Evolutionary conservation across 1,140 invertebrate species (phyloP).

Genomic region (Dinoponera quadriceps): DNA sequence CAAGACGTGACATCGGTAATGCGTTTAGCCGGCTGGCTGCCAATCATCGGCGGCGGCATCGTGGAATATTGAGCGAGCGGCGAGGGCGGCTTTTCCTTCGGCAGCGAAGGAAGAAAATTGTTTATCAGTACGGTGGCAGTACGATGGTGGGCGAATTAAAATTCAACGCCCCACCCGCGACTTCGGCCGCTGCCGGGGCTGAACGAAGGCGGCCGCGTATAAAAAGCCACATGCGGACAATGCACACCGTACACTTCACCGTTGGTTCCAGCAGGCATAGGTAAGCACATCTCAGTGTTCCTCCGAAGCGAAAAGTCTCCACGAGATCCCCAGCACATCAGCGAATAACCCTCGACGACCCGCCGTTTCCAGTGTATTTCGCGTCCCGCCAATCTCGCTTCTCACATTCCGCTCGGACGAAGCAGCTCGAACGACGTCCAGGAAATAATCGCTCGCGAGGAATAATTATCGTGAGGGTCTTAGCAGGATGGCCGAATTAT

Average conservation of each 20-base stretch:
- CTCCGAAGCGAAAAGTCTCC: background rate
- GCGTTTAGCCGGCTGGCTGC: constrained; percentile 63
- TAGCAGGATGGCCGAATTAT: no score
- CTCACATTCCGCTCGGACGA: no score
- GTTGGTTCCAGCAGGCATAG: constrained; percentile 47
- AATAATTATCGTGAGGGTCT: no score
- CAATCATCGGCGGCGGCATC: constrained; percentile 67
- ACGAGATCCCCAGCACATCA: background rate
- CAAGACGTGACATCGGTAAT: constrained; percentile 57
- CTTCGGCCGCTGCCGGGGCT: constrained; percentile 30
- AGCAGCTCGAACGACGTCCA: no score
- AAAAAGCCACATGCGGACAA: constrained; percentile 61
- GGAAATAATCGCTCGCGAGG: no score
- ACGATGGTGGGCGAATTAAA: constrained; percentile 70
- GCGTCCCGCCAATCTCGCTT: no score
- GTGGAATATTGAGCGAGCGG: constrained; percentile 67
- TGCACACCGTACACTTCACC: constrained; percentile 41
- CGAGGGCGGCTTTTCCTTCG: background rate
- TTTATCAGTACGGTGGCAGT: constrained; percentile 62
- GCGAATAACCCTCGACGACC: no score
- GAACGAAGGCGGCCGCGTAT: constrained; percentile 58
- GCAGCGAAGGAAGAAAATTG: constrained; percentile 65
- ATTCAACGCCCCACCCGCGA: constrained; percentile 61
- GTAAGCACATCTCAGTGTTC: constrained; percentile 20
- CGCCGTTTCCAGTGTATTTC: no score